These are phyloP conservation scores for Morpho helenor DNA, from an alignment of 2,888 invertebrate genomes.

Conservation along the genomic window DNA sequence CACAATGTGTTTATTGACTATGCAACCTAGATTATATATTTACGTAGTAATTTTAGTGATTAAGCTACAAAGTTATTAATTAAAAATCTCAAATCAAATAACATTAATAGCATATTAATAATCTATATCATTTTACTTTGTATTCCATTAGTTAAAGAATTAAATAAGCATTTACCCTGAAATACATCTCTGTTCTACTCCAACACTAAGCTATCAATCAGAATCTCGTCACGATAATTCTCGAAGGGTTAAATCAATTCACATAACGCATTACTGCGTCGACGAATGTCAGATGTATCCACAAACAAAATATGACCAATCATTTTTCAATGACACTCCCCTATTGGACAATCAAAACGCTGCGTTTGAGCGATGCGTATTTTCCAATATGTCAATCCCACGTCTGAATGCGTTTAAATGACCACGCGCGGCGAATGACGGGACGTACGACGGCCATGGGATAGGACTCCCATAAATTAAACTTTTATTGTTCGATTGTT, in stretches of 20 bases:
- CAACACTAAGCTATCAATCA: slow-evolving; percentile 4
- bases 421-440: slow-evolving; percentile 38
- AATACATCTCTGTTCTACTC: not conserved
- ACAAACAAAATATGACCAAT: slow-evolving; percentile 47
- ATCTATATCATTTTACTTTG: no score
- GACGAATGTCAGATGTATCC: slow-evolving; percentile 22
- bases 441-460: slow-evolving; percentile 21
- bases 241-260: slow-evolving; percentile 15
- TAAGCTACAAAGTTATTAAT: no score
- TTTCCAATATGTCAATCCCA: slow-evolving; percentile 58
- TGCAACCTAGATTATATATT: no score
- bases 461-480: slow-evolving; percentile 25
- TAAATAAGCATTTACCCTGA: no score
- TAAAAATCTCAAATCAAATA: no score
- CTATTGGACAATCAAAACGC: slow-evolving; percentile 45
- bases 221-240: slow-evolving; percentile 3
- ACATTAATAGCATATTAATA: no score
- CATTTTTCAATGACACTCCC: slow-evolving; percentile 60
- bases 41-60: no score
- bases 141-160: no score
- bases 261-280: slow-evolving; percentile 15
- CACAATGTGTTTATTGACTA: no score
- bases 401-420: slow-evolving; percentile 48
- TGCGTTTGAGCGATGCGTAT: slow-evolving; percentile 50
- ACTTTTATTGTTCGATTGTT: slow-evolving; percentile 26